These are phyloP conservation scores for Haplotaxodon microlepis DNA, from an alignment of 2,113 vertebrate genomes.

Conservation along the genomic window DNA sequence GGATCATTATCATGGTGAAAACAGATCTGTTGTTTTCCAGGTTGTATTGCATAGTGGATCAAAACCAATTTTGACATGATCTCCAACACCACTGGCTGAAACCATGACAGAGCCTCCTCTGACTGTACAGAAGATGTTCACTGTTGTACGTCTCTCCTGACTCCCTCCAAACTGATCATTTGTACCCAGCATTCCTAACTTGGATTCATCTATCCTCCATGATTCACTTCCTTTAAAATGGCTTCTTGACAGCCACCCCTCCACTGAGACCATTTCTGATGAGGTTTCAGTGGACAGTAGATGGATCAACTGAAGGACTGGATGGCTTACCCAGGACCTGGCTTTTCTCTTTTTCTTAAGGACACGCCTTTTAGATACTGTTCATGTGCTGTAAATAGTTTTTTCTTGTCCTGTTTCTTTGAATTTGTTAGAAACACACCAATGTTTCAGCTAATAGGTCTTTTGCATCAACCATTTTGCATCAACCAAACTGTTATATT, in stretches of 20 bases:
- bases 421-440: not conserved
- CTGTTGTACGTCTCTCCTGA: not conserved
- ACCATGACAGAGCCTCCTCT: not conserved
- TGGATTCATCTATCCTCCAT: not conserved
- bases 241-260: not conserved
- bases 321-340: not conserved
- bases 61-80: not conserved
- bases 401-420: not conserved
- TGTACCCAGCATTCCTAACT: not conserved
- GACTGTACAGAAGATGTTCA: not conserved
- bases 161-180: not conserved
- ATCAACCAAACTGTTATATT: not conserved
- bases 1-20: not conserved
- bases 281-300: not conserved
- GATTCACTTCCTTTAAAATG: not conserved
- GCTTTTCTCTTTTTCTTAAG: not conserved
- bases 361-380: not conserved
- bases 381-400: not conserved
- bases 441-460: rapidly evolving
- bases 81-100: not conserved
- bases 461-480: not conserved
- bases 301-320: not conserved
- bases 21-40: not conserved
- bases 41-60: not conserved
- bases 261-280: not conserved